Conservation (phyloP, 2,113 vertebrate species). For the Daubentonia madagascariensis region DNA sequence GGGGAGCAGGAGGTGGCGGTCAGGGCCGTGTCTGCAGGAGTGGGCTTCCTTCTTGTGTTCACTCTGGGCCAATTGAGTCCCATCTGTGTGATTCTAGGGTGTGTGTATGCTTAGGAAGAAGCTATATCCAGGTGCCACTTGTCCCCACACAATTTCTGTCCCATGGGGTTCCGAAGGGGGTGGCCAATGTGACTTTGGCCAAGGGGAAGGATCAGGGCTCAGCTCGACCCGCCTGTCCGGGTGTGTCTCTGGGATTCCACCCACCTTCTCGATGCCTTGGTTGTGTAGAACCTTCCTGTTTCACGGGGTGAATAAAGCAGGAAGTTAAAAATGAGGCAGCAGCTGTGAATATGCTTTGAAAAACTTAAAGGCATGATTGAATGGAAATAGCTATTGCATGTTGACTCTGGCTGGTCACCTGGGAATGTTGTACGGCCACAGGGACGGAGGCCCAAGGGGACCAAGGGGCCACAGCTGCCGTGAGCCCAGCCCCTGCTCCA, state of each 20-base stretch:
- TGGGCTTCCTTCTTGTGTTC: background rate
- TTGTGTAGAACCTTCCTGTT: background rate
- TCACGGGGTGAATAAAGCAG: background rate
- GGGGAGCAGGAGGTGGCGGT: background rate
- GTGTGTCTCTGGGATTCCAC: background rate
- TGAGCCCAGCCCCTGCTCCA: background rate
- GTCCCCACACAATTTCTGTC: background rate
- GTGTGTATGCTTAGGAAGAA: background rate
- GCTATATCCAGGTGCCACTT: background rate
- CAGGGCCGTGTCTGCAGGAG: background rate
- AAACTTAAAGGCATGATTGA: background rate
- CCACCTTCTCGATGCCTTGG: accelerated
- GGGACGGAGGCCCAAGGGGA: too few species aligned
- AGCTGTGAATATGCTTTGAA: background rate
- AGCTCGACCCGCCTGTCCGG: background rate
- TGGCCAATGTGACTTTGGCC: background rate
- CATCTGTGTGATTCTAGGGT: background rate
- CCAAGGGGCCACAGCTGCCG: background rate
- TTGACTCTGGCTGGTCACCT: background rate
- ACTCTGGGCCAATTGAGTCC: too few species aligned
- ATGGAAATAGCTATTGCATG: background rate
- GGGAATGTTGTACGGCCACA: background rate
- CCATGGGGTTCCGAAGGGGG: background rate
- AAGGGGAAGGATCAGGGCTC: background rate
- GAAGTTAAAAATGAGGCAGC: background rate